phyloP scores from a whole-genome alignment of 2,797 vertebrate species.

The Emydoidea blandingii region DNA sequence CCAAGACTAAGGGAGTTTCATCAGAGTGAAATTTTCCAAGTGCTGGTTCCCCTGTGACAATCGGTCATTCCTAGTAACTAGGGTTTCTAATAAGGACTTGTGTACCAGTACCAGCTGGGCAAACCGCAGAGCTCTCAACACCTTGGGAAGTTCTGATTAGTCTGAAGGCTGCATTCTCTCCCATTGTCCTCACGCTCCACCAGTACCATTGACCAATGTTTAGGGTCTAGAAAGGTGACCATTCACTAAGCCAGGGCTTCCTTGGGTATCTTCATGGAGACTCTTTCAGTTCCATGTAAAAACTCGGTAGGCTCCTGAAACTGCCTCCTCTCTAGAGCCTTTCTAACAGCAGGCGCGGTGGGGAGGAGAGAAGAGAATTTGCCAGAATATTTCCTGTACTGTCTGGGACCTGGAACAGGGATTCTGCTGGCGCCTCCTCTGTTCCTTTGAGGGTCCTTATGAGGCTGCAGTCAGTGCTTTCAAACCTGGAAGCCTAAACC shows the following conservation, averaged over 20 bases:
- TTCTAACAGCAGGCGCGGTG: not conserved
- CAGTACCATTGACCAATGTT: not conserved
- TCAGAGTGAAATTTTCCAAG: not conserved
- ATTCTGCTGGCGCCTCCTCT: rapidly evolving
- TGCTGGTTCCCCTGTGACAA: slow-evolving; percentile 30
- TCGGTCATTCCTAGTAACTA: not conserved
- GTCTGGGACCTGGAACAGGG: not conserved
- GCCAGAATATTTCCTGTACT: rapidly evolving
- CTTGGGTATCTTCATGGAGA: not conserved
- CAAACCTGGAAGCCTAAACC: not conserved
- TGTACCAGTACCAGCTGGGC: slow-evolving; percentile 23
- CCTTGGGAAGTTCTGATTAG: not conserved
- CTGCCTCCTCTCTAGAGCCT: rapidly evolving
- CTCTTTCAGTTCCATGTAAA: not conserved
- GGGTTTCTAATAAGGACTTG: not conserved
- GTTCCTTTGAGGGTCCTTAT: not conserved
- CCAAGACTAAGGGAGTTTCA: not conserved
- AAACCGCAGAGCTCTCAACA: slow-evolving; percentile 18
- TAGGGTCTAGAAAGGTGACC: not conserved
- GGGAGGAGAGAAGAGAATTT: not conserved
- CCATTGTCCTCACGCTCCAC: not conserved
- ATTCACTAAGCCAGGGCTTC: not conserved
- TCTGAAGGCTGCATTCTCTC: not conserved
- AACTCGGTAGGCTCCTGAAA: rapidly evolving
- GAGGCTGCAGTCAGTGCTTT: not conserved